These are phyloP conservation scores for Drosophila truncata DNA, from an alignment of 1,140 invertebrate genomes.

Conservation along the genomic window DNA sequence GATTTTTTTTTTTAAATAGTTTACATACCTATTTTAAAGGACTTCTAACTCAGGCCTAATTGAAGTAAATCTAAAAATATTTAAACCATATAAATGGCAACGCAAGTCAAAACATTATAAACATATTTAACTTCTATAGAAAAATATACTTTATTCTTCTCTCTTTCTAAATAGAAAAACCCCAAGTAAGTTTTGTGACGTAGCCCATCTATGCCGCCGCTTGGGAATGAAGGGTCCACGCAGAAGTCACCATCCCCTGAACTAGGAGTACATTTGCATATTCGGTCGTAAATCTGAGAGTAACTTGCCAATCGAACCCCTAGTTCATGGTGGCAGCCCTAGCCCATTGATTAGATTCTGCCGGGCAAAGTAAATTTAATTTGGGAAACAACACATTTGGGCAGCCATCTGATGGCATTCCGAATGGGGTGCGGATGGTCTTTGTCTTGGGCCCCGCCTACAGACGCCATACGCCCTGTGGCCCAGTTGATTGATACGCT, in stretches of 20 bases:
- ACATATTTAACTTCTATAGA: not conserved
- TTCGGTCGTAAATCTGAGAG: constrained; percentile 29
- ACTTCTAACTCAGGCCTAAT: too few species aligned
- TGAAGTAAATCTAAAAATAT: not conserved
- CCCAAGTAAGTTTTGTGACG: not conserved
- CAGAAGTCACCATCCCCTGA: not conserved
- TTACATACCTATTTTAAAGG: not conserved
- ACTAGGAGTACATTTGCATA: constrained; percentile 31
- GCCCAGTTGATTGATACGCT: constrained; percentile 67
- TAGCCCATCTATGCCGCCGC: not conserved
- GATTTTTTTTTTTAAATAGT: not conserved
- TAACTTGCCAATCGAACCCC: constrained; percentile 24
- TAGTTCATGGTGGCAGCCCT: constrained; percentile 16
- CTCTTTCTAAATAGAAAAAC: not conserved
- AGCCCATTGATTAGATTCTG: constrained; percentile 42
- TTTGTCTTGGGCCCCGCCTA: constrained; percentile 10
- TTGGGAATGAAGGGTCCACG: not conserved
- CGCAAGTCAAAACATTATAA: not conserved
- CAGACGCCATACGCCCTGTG: constrained; percentile 35
- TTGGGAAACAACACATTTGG: constrained; percentile 42
- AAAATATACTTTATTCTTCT: not conserved
- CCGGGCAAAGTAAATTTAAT: constrained; percentile 30
- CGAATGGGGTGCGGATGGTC: constrained; percentile 8
- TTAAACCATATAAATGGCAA: not conserved
- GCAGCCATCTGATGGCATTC: constrained; percentile 7